phyloP scores from a whole-genome alignment of 2,113 vertebrate species.

The Varanus komodoensis region DNA sequence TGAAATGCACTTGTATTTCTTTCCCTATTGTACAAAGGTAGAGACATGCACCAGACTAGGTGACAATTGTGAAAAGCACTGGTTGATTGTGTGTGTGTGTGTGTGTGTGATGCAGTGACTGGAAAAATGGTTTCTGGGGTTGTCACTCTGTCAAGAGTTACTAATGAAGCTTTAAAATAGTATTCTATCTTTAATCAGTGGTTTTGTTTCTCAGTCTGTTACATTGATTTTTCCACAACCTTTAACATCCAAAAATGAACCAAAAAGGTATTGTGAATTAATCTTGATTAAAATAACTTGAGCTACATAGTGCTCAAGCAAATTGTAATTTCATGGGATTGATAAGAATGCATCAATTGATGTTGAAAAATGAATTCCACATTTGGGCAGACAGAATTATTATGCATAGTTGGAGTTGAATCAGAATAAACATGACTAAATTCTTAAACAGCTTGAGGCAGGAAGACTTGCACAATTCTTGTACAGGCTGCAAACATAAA shows the following conservation, averaged over 20 bases:
- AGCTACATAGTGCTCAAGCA: slow-evolving; percentile 34
- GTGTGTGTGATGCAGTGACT: slow-evolving; percentile 29
- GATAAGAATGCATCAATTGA: slow-evolving; percentile 40
- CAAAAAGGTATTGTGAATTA: slow-evolving; percentile 59
- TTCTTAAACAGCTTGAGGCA: slow-evolving; percentile 1
- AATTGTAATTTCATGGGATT: slow-evolving; percentile 42
- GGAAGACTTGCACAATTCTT: slow-evolving; percentile 26
- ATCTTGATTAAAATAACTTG: slow-evolving; percentile 46
- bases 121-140: slow-evolving; percentile 29
- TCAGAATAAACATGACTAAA: slow-evolving; percentile 12
- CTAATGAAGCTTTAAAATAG: slow-evolving; percentile 28
- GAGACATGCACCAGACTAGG: slow-evolving; percentile 52
- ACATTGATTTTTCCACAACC: slow-evolving; percentile 41
- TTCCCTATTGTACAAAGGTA: slow-evolving; percentile 51
- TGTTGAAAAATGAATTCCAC: slow-evolving; percentile 35
- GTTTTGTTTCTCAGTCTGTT: slow-evolving; percentile 20
- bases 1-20: slow-evolving; percentile 65
- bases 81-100: slow-evolving; percentile 34
- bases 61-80: background rate
- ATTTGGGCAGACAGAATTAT: slow-evolving; percentile 40
- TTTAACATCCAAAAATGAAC: slow-evolving; percentile 44
- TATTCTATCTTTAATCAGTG: slow-evolving; percentile 33
- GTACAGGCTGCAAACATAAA: slow-evolving; percentile 1
- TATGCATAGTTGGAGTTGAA: slow-evolving; percentile 27
- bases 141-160: slow-evolving; percentile 30